These are phyloP conservation scores for Chalcis sispes DNA, from an alignment of 2,888 invertebrate genomes.

Conservation along the genomic window DNA sequence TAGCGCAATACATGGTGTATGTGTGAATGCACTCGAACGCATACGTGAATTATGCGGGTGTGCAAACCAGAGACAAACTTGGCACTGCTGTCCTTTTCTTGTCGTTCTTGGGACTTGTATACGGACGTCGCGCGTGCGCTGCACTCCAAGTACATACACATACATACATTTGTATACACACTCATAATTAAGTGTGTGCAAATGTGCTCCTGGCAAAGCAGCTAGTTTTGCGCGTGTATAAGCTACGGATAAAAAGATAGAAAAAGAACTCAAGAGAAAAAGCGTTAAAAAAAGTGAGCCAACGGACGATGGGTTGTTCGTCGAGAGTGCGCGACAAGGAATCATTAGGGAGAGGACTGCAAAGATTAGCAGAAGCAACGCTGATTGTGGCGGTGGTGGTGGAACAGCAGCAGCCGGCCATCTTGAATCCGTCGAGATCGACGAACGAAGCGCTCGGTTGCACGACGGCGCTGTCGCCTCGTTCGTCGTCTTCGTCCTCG, in stretches of 20 bases:
- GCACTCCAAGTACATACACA: too few species aligned
- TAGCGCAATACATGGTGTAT: too few species aligned
- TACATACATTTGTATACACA: not conserved
- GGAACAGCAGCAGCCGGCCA: slow-evolving; percentile 42
- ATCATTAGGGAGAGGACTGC: slow-evolving; percentile 22
- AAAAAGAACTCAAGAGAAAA: not conserved
- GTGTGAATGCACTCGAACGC: too few species aligned
- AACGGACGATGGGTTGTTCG: slow-evolving; percentile 36
- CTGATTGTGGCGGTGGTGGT: not conserved
- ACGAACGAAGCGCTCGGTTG: slow-evolving; percentile 18
- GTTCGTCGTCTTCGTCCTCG: not conserved
- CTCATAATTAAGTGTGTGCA: too few species aligned
- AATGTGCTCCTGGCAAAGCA: not conserved
- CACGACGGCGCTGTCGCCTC: slow-evolving; percentile 10
- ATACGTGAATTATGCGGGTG: too few species aligned
- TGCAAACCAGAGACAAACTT: not conserved
- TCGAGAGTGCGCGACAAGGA: slow-evolving; percentile 20
- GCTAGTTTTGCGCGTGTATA: not conserved
- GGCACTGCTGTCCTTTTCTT: too few species aligned
- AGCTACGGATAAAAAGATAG: too few species aligned
- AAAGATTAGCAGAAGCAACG: slow-evolving; percentile 7
- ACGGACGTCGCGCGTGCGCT: too few species aligned
- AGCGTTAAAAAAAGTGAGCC: not conserved
- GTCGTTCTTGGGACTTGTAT: too few species aligned
- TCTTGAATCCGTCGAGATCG: slow-evolving; percentile 45